Conservation (phyloP, 2,797 vertebrate species). For the Novumbra hubbsi region DNA sequence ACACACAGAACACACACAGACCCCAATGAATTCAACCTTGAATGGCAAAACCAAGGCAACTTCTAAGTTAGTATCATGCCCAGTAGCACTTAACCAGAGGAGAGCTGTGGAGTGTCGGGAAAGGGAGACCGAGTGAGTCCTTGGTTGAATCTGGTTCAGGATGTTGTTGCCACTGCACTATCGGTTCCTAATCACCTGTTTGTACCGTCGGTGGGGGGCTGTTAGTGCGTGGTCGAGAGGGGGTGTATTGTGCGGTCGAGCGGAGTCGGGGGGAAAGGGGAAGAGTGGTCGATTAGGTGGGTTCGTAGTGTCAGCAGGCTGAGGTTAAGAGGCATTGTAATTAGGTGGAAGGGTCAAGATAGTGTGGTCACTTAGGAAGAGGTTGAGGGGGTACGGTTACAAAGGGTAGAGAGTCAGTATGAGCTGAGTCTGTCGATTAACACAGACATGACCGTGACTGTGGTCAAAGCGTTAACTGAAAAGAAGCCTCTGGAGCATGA, state of each 20-base stretch:
- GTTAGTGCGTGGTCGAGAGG: too few species aligned
- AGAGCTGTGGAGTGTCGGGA: constrained; percentile 54
- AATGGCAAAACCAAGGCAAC: constrained; percentile 66
- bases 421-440: neutral
- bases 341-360: neutral
- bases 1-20: constrained; percentile 64
- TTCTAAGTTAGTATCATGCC: constrained; percentile 71
- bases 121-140: constrained; percentile 9
- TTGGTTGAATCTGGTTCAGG: constrained; percentile 52
- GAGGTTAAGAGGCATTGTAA: neutral
- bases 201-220: neutral
- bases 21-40: constrained; percentile 71
- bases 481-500: neutral
- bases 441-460: neutral
- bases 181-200: constrained; percentile 35
- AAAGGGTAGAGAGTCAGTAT: neutral
- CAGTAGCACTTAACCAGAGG: constrained; percentile 64
- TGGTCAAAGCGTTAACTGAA: neutral
- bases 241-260: neutral
- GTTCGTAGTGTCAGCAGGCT: neutral
- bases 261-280: neutral
- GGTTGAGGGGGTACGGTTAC: neutral
- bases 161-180: constrained; percentile 46
- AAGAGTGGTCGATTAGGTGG: neutral
- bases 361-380: neutral